Conservation (phyloP, 2,888 invertebrate species). For the Eupeodes luniger region DNA sequence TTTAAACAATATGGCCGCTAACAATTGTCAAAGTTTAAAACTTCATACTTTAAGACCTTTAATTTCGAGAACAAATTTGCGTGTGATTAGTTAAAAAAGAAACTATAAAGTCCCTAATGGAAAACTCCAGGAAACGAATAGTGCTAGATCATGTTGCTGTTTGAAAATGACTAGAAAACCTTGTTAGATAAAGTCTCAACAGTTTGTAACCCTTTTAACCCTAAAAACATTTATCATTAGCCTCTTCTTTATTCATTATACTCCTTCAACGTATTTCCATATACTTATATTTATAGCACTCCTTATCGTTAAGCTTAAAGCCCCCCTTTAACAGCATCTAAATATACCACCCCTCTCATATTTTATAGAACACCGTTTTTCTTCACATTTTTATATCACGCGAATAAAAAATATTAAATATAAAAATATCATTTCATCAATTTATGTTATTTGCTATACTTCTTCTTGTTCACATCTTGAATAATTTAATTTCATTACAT, state of each 20-base stretch:
- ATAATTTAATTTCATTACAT: conserved; percentile 67
- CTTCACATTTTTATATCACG: neutral
- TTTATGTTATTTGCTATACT: conserved; percentile 19
- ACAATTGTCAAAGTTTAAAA: too few species aligned
- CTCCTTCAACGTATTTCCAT: neutral
- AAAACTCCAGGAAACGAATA: too few species aligned
- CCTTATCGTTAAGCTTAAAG: too few species aligned
- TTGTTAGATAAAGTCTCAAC: too few species aligned
- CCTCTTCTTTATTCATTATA: neutral
- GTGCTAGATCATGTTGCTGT: too few species aligned
- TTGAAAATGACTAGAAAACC: too few species aligned
- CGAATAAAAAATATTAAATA: neutral
- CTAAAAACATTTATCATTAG: neutral
- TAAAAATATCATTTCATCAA: conserved; percentile 18
- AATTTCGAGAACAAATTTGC: too few species aligned
- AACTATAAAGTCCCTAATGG: too few species aligned
- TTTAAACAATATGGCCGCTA: too few species aligned
- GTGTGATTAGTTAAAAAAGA: too few species aligned
- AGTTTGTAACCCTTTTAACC: neutral
- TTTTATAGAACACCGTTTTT: neutral
- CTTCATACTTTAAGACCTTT: too few species aligned
- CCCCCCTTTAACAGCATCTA: too few species aligned
- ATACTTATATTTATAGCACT: neutral
- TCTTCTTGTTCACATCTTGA: conserved; percentile 23
- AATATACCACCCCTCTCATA: neutral